phyloP scores from a whole-genome alignment of 2,888 invertebrate genomes.

The Standfussiana lucernea region DNA sequence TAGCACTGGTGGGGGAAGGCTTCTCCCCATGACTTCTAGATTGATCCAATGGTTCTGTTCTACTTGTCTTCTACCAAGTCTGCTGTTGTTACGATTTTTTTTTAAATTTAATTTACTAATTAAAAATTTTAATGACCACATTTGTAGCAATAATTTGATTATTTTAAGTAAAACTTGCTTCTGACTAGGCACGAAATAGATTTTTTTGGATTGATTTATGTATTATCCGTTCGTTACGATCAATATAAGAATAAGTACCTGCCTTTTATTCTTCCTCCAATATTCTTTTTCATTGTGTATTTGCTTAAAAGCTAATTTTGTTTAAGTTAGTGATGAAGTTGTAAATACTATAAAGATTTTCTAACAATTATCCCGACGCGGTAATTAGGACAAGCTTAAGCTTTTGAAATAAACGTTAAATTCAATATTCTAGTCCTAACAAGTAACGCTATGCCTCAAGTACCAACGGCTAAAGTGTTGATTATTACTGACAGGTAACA shows the following conservation, averaged over 20 bases:
- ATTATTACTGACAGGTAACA: conserved; percentile 45
- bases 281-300: neutral
- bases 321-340: neutral
- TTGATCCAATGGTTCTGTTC: neutral
- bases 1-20: too few species aligned
- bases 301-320: neutral
- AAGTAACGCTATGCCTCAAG: neutral
- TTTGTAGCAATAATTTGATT: neutral
- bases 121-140: too few species aligned
- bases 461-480: conserved; percentile 37
- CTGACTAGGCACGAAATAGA: neutral
- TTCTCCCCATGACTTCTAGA: neutral
- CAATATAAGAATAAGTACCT: neutral
- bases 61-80: neutral
- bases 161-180: neutral
- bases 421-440: neutral
- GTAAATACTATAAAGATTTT: neutral
- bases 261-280: neutral
- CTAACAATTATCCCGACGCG: neutral
- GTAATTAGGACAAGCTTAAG: neutral
- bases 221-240: neutral
- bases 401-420: conserved; percentile 3
- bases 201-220: neutral
- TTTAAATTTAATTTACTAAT: neutral
- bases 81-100: neutral